Evolutionary conservation across 2,888 invertebrate genomes (phyloP), one percentile per base, ranked within the genome.

Genomic region (Punctoribates punctum): DNA sequence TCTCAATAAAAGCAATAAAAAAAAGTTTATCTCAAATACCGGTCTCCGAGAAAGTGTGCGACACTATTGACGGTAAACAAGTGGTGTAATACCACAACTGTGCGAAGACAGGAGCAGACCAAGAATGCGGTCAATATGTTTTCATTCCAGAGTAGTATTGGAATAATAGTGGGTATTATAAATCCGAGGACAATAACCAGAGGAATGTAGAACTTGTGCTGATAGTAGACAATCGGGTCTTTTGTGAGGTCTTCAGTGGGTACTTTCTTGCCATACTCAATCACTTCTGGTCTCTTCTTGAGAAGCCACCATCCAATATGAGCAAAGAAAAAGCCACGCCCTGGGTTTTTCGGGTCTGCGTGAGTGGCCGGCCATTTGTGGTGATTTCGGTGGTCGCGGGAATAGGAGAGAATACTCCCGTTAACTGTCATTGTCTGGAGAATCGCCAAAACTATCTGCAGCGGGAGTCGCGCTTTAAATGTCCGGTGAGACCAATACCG

Each of bases 241-340:
- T 51, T 25, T 4, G 15, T 25, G 0, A 76, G 54, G 72, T 76
- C 76, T 4, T 73, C 34, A 11, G 34, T 13, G 3, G 51, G 23
- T 1, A 76, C 23, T 76, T 76, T 73, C 23, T 46, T 60, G 5
- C 76, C 76, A 54, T 27, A 73, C 17, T 76, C 60, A 1, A 62
- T 62, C 0, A 76, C 76, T n/a, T 73, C 73, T 1, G 73, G 73
- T 1, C 54, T 20, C 73, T 76, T 76, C 23, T 62, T 46, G 8
- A 76, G 2, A 15, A 76, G n/a, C 76, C 76, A 76, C 76, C 76
- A 76, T 9, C 76, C 76, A 15, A 76, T 73, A 20, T 76, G 76
- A 15, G 76, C 73, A 29, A 51, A 76, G 23, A 76, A 76, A 20
- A 76, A 73, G 15, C 76, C 76, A 1, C 73, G 73, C 6, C 23